Evolutionary conservation across 2,888 invertebrate species (phyloP), one percentile per base, ranked within the genome.

Genomic region (Polydrusus cervinus): DNA sequence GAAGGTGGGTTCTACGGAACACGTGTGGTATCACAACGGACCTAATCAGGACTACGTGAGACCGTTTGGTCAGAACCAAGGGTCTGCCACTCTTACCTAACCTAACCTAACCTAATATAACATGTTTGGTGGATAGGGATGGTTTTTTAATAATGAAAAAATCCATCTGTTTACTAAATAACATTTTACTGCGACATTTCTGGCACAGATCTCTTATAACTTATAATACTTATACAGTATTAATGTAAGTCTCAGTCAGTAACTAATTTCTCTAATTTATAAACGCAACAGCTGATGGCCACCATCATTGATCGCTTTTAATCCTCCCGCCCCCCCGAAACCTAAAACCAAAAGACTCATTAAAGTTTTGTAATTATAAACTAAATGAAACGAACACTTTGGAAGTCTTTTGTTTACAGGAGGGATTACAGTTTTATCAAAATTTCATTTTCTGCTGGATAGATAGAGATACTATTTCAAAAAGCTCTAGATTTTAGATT

Each of bases 211-310:
- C n/a, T n/a, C n/a, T n/a, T n/a, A n/a, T n/a, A n/a, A n/a, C n/a
- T n/a, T n/a, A n/a, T n/a, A n/a, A n/a, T n/a, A n/a, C n/a, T n/a
- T n/a, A n/a, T n/a, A n/a, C n/a, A n/a, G n/a, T n/a, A n/a, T n/a
- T n/a, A n/a, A n/a, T n/a, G 78, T 78, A 49, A 75, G 75, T 25
- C 25, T 25, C 25, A 3, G 25, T 34, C 43, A 1, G n/a, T 43
- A 13, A 43, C 3, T 43, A 43, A 43, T 43, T 43, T n/a, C n/a
- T 13, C 43, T 10, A 13, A n/a, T 43, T 43, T 43, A 43, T n/a
- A 43, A 49, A n/a, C 2, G n/a, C 14, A n/a, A n/a, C 3, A 3
- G 14, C 47, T 16, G 16, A 49, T 49, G 16, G 9, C 45, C 45
- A 45, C 45, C 45, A n/a, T n/a, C 45, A 1, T 45, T 16, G 8